phyloP scores from a whole-genome alignment of 1,140 invertebrate genomes.

The Octopus bimaculoides region DNA sequence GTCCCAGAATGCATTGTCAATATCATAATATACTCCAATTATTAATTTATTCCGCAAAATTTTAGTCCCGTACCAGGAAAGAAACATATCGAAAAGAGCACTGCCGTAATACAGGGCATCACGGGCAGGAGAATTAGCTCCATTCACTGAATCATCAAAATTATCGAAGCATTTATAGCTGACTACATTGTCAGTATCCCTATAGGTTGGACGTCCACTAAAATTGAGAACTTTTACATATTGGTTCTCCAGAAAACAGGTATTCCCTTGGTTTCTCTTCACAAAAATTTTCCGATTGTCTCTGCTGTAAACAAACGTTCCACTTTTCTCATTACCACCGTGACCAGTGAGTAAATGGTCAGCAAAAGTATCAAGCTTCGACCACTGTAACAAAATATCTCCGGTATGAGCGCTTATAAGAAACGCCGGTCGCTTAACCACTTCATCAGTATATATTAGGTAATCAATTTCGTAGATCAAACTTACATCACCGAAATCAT shows the following conservation, averaged over 20 bases:
- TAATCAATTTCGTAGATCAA: constrained; percentile 25
- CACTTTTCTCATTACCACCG: constrained; percentile 34
- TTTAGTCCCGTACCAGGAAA: constrained; percentile 23
- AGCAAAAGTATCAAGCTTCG: constrained; percentile 21
- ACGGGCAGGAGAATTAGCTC: constrained; percentile 26
- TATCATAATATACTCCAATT: constrained; percentile 34
- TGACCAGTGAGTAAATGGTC: constrained; percentile 15
- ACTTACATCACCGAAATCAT: not conserved
- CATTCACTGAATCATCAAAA: constrained; percentile 28
- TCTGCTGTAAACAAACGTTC: constrained; percentile 29
- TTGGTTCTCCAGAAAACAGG: constrained; percentile 33
- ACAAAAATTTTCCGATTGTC: constrained; percentile 21
- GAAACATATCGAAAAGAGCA: constrained; percentile 26
- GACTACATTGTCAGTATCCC: constrained; percentile 17
- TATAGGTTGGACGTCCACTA: constrained; percentile 9
- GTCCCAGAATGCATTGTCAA: constrained; percentile 25
- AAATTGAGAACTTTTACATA: constrained; percentile 34
- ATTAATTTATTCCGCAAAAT: constrained; percentile 18
- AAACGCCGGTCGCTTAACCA: constrained; percentile 18
- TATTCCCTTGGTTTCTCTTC: constrained; percentile 11
- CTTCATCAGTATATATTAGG: not conserved
- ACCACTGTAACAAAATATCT: constrained; percentile 22
- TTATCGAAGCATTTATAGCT: constrained; percentile 19
- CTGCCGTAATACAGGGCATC: constrained; percentile 32
- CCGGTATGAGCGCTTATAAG: constrained; percentile 27